A percentile compares a stretch with the other conserved stretches of the same genome.
Evolutionary conservation across 2,797 vertebrate genomes (phyloP).

Genomic region (Melanotaenia parkinsoni): DNA sequence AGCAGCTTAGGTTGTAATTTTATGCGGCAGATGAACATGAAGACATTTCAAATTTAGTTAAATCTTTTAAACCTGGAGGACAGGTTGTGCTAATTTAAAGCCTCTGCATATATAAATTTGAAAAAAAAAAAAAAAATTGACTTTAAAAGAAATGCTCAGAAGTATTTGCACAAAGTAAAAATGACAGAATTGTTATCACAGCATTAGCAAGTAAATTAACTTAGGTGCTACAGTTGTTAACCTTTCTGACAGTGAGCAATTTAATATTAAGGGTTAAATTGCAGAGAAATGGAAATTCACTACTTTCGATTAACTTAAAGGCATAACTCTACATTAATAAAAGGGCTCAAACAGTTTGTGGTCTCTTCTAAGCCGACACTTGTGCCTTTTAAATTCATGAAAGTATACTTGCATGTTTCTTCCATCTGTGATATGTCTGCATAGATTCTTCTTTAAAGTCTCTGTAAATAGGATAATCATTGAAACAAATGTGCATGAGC

Average conservation of each 20-base stretch:
- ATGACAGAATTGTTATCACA: slow-evolving; percentile 16
- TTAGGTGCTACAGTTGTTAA: slow-evolving; percentile 13
- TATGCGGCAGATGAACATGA: slow-evolving; percentile 41
- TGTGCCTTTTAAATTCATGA: slow-evolving; percentile 21
- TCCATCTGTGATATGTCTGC: slow-evolving; percentile 12
- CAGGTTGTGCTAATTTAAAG: slow-evolving; percentile 22
- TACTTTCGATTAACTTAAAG: slow-evolving; percentile 11
- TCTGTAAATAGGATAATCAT: slow-evolving; percentile 41
- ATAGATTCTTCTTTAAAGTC: slow-evolving; percentile 26
- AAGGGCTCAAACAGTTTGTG: slow-evolving; percentile 6
- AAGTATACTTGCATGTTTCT: slow-evolving; percentile 31
- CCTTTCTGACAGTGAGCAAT: slow-evolving; percentile 12
- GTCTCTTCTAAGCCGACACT: slow-evolving; percentile 18
- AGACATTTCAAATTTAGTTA: slow-evolving; percentile 20
- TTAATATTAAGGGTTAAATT: slow-evolving; percentile 18
- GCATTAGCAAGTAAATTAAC: slow-evolving; percentile 25
- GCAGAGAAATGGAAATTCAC: slow-evolving; percentile 33
- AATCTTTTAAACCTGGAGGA: slow-evolving; percentile 3
- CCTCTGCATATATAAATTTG: not conserved
- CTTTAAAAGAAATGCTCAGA: slow-evolving; percentile 11
- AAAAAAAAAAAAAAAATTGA: no score
- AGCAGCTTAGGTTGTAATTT: slow-evolving; percentile 36
- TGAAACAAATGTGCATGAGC: slow-evolving; percentile 53
- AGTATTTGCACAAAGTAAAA: not conserved
- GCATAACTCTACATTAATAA: slow-evolving; percentile 33